Evolutionary conservation across 2,113 vertebrate genomes (phyloP), one percentile per base, ranked within the genome.

Genomic region (Triplophysa dalaica): DNA sequence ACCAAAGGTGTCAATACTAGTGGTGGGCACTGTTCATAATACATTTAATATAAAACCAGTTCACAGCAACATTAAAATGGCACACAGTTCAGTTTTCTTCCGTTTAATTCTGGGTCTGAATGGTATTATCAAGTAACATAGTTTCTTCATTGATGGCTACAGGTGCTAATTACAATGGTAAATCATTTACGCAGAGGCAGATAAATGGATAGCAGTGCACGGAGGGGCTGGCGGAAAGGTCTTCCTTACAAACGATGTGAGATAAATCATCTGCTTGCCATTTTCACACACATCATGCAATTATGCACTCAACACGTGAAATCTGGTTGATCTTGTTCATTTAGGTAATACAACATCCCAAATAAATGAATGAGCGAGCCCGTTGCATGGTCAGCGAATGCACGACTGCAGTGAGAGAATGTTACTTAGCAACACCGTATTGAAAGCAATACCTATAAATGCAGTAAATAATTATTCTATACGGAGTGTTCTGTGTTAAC

Each of bases 131-230:
- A 11, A 11, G 66, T 33, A 19, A 16, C 52, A 64, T 4, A 2
- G 13, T 60, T 58, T 77, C 50, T 56, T 75, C 58, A 38, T 22
- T 82, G 73, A 86, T 60, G 52, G 45, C 24, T 79, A 68, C 78
- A 81, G 81, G 77, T 81, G 83, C 68, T 83, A 80, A 85, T 82
- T 83, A 68, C 76, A 33, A 43, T 26, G 75, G 50, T 86, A 83
- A 81, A 80, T 83, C 41, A 80, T 78, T 83, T 63, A 81, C 75
- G 62, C 19, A 64, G 33, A 76, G 48, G 24, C 78, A 75, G 67
- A 81, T 56, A 63, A 79, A 69, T 63, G 54, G 74, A 83, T 78
- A 50, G 77, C 62, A 22, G 56, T 68, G 64, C 33, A 65, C 26
- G 3, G 41, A 72, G 60, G 78, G 66, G 60, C 73, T 60, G 70